Evolutionary conservation across 2,113 vertebrate species (phyloP).

Genomic region (Sus scrofa): DNA sequence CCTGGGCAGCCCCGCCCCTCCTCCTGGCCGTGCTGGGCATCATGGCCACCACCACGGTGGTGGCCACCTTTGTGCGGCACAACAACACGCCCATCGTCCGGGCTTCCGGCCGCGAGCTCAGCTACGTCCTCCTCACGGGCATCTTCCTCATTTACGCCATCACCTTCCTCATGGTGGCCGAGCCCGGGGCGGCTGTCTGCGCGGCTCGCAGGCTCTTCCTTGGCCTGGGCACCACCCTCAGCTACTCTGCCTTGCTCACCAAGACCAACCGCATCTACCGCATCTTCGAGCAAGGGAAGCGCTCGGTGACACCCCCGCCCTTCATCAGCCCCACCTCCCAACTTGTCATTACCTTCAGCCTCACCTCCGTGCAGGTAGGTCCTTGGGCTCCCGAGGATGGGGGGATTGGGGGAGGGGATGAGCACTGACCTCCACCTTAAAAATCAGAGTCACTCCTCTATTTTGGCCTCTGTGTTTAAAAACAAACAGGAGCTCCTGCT

Average conservation of each 20-base stretch:
- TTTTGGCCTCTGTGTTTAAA: neutral
- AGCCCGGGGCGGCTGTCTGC: conserved; percentile 92
- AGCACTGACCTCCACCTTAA: neutral
- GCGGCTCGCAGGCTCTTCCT: conserved; percentile 95
- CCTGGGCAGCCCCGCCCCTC: conserved; percentile 95
- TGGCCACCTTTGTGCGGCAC: conserved; percentile 94
- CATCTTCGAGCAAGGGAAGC: conserved; percentile 98
- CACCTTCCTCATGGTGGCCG: conserved; percentile 97
- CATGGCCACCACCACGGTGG: conserved; percentile 94
- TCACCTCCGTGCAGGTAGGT: conserved; percentile 94
- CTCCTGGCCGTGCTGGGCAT: conserved; percentile 95
- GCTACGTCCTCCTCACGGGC: conserved; percentile 96
- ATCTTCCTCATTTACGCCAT: conserved; percentile 97
- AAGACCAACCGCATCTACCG: conserved; percentile 99
- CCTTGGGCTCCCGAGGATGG: conserved; percentile 88
- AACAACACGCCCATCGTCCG: conserved; percentile 98
- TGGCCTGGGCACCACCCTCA: conserved; percentile 97
- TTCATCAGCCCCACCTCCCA: conserved; percentile 98
- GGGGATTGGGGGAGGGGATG: neutral
- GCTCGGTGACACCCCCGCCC: conserved; percentile 94
- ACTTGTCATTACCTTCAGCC: conserved; percentile 96
- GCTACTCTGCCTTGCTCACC: conserved; percentile 96
- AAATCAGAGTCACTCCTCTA: neutral
- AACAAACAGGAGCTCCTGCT: neutral
- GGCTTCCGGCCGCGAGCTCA: conserved; percentile 96